Percentiles rank a stretch among this genome's conserved stretches.
These are phyloP conservation scores for Solea senegalensis DNA, from an alignment of 2,113 vertebrate genomes.

Conservation along the genomic window DNA sequence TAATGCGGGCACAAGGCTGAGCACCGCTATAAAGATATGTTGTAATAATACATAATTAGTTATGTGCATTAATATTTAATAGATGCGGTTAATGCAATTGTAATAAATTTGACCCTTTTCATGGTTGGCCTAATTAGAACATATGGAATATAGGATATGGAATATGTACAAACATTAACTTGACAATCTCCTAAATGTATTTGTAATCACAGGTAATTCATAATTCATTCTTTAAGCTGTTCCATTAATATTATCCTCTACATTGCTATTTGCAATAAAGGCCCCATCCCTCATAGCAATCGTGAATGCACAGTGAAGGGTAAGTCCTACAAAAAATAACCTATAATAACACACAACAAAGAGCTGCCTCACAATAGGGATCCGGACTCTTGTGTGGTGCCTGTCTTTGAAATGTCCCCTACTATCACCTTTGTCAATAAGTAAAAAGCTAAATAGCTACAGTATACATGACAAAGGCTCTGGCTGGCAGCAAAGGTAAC, in stretches of 20 bases:
- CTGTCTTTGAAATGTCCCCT: slow-evolving; percentile 70
- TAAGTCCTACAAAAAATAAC: slow-evolving; percentile 3
- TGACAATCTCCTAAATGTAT: background rate
- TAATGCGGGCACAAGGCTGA: background rate
- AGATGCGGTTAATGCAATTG: background rate
- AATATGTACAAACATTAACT: background rate
- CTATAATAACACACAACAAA: slow-evolving; percentile 34
- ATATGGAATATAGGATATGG: background rate
- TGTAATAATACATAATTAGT: background rate
- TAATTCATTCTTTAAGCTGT: background rate
- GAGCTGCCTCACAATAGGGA: slow-evolving; percentile 26
- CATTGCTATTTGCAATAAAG: background rate
- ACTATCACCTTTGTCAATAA: slow-evolving; percentile 69
- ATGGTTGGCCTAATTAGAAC: background rate
- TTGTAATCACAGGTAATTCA: background rate
- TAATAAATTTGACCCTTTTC: background rate
- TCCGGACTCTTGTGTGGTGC: slow-evolving; percentile 35
- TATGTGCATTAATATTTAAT: background rate
- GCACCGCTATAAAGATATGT: background rate
- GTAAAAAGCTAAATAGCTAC: slow-evolving; percentile 62
- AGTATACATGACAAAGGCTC: slow-evolving; percentile 64
- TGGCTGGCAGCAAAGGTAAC: slow-evolving; percentile 74
- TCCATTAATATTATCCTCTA: background rate
- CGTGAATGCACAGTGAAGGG: slow-evolving; percentile 22
- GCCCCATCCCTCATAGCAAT: slow-evolving; percentile 3